Conservation (phyloP, 2,113 vertebrate genomes). For the Lasiurus cinereus region DNA sequence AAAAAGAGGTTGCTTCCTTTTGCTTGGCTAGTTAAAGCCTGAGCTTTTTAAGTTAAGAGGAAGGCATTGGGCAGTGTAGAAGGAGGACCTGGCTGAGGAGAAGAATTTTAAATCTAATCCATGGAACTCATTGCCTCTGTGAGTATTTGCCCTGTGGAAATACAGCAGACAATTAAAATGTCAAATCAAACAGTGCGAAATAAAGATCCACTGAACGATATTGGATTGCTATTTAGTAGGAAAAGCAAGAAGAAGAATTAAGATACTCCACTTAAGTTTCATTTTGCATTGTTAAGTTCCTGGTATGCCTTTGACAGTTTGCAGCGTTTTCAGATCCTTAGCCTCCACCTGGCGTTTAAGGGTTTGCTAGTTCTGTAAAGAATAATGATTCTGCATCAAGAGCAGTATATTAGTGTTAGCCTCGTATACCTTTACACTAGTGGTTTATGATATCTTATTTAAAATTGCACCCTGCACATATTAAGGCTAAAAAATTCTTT, state of each 20-base stretch:
- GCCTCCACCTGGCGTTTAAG: not conserved
- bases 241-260: not conserved
- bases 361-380: not conserved
- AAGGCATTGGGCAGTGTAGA: not conserved
- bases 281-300: not conserved
- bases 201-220: not conserved
- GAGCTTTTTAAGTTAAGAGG: not conserved
- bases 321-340: not conserved
- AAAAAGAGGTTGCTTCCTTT: not conserved
- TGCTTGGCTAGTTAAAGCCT: not conserved
- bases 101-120: not conserved
- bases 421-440: not conserved
- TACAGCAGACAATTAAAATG: not conserved
- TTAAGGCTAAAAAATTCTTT: not conserved
- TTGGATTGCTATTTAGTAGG: not conserved
- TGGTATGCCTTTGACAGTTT: not conserved
- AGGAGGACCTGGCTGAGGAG: not conserved
- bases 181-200: not conserved
- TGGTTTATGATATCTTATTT: constrained; percentile 16
- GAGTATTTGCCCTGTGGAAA: not conserved
- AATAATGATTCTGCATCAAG: constrained; percentile 9
- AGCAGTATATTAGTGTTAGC: not conserved
- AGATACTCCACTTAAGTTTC: not conserved
- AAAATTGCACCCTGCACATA: not conserved
- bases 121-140: not conserved